A percentile compares a stretch with the other conserved stretches of the same genome.
phyloP scores from a whole-genome alignment of 2,113 vertebrate species.

The Nothoprocta perdicaria region DNA sequence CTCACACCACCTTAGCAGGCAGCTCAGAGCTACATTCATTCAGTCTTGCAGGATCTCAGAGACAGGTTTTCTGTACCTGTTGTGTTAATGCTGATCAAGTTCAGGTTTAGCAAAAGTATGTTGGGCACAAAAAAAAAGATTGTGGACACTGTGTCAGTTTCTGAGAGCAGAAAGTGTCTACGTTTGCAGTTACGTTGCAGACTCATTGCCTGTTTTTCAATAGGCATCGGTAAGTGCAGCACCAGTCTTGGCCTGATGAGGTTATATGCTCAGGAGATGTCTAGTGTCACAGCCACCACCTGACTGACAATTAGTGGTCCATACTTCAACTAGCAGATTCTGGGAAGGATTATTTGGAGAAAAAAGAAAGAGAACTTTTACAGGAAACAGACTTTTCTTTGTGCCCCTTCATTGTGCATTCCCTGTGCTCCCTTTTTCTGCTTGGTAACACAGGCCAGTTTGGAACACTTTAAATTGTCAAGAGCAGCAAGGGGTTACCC shows the following conservation, averaged over 20 bases:
- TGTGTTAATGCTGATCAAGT: background rate
- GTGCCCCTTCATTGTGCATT: slow-evolving; percentile 26
- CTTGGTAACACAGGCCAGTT: slow-evolving; percentile 22
- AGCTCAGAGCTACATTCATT: background rate
- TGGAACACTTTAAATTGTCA: slow-evolving; percentile 73
- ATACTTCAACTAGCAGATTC: slow-evolving; percentile 19
- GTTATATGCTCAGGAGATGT: background rate
- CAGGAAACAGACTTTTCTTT: slow-evolving; percentile 41
- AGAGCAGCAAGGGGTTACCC: slow-evolving; percentile 72
- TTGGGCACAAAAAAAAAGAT: background rate
- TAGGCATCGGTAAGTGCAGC: background rate
- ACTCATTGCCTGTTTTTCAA: background rate
- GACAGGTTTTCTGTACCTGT: background rate
- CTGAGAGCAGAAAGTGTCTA: fast-evolving
- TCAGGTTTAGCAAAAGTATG: background rate
- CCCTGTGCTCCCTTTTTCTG: background rate
- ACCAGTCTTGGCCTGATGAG: background rate
- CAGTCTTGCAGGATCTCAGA: background rate
- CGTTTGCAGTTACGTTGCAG: background rate
- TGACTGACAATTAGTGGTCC: background rate
- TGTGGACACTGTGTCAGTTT: background rate
- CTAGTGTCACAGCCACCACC: slow-evolving; percentile 30
- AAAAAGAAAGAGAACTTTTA: slow-evolving; percentile 16
- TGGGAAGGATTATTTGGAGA: slow-evolving; percentile 33
- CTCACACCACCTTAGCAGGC: background rate